These are phyloP conservation scores for Esperia sulphurella DNA, from an alignment of 2,888 invertebrate genomes.

Conservation along the genomic window DNA sequence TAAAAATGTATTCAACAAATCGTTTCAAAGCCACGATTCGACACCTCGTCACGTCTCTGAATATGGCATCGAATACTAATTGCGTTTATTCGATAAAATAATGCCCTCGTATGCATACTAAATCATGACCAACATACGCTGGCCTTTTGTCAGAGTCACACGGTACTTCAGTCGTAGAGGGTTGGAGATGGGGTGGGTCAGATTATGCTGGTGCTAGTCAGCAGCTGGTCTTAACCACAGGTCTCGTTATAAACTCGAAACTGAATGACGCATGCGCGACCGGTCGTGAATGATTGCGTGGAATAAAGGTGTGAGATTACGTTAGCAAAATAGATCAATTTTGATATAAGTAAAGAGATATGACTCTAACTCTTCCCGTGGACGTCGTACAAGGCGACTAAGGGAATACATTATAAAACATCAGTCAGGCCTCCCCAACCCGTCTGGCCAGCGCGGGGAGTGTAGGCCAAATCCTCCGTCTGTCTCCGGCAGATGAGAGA, in stretches of 20 bases:
- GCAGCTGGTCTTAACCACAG: constrained; percentile 13
- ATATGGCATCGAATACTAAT: constrained; percentile 43
- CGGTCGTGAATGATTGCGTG: constrained; percentile 18
- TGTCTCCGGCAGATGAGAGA: too few relatives aligned
- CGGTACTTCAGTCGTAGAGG: neutral
- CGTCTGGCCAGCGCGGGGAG: too few relatives aligned
- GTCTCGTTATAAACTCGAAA: constrained; percentile 27
- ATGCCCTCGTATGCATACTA: constrained; percentile 36
- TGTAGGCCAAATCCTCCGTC: too few relatives aligned
- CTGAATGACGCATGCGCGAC: constrained; percentile 26
- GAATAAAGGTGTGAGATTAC: constrained; percentile 4
- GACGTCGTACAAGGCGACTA: too few relatives aligned
- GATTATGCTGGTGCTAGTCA: constrained; percentile 10
- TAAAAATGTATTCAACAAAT: too few relatives aligned
- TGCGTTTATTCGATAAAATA: constrained; percentile 36
- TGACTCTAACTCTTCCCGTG: too few relatives aligned
- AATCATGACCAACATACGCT: constrained; percentile 19
- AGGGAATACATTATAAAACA: too few relatives aligned
- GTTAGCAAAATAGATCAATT: too few relatives aligned
- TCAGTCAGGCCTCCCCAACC: too few relatives aligned
- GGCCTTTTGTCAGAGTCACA: constrained; percentile 14
- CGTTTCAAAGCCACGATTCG: neutral
- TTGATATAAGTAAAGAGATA: too few relatives aligned
- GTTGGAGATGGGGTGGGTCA: constrained; percentile 13
- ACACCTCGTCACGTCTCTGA: constrained; percentile 24